These are phyloP conservation scores for Scarus forsteni DNA, from an alignment of 2,797 vertebrate genomes.

Conservation along the genomic window DNA sequence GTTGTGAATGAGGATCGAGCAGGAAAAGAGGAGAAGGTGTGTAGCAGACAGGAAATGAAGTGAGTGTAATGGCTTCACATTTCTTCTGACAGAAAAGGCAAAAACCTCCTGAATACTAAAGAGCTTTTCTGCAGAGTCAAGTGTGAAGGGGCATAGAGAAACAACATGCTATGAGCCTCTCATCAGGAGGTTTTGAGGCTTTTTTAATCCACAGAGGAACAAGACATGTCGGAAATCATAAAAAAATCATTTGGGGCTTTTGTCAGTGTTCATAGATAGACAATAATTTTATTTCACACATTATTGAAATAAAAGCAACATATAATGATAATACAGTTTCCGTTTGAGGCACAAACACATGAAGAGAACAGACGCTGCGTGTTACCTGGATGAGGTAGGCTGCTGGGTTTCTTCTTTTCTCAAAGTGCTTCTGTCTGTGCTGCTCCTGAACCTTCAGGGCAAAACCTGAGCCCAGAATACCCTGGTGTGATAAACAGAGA, in stretches of 20 bases:
- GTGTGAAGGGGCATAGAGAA: slow-evolving; percentile 2
- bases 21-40: slow-evolving; percentile 21
- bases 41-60: slow-evolving; percentile 9
- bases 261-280: not conserved
- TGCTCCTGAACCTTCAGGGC: slow-evolving; percentile 98
- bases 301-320: not conserved
- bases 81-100: slow-evolving; percentile 8
- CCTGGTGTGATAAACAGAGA: slow-evolving; percentile 77
- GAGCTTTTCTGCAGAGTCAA: slow-evolving; percentile 4
- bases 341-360: not conserved
- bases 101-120: not conserved
- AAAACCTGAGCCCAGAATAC: slow-evolving; percentile 97
- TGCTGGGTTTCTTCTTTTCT: slow-evolving; percentile 97
- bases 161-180: slow-evolving; percentile 27
- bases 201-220: slow-evolving; percentile 20
- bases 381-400: slow-evolving; percentile 98
- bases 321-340: not conserved
- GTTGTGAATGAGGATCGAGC: no score
- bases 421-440: slow-evolving; percentile 98
- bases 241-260: slow-evolving; percentile 21
- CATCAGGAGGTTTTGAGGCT: slow-evolving; percentile 1
- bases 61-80: not conserved
- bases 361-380: slow-evolving; percentile 15
- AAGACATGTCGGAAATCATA: slow-evolving; percentile 39
- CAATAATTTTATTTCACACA: no score